phyloP scores from a whole-genome alignment of 1,140 invertebrate genomes.

The Rhopalosiphum maidis region DNA sequence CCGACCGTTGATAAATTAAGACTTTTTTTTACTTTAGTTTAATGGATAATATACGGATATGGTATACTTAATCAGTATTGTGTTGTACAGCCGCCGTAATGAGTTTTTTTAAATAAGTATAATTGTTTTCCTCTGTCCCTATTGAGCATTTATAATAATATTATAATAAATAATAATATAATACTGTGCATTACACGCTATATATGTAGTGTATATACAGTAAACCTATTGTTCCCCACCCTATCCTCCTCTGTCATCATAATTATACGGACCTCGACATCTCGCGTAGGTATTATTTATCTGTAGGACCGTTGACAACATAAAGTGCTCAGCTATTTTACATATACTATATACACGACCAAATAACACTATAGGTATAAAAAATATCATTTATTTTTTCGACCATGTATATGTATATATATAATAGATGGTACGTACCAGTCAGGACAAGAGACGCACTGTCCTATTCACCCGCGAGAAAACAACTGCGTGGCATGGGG shows the following conservation, averaged over 20 bases:
- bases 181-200: background rate
- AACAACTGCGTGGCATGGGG: background rate
- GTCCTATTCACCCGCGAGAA: background rate
- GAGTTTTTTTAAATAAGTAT: background rate
- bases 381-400: slow-evolving; percentile 26
- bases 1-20: background rate
- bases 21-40: background rate
- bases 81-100: background rate
- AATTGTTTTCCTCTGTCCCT: background rate
- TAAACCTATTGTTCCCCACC: slow-evolving; percentile 13
- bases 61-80: background rate
- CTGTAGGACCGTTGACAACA: slow-evolving; percentile 40
- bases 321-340: slow-evolving; percentile 34
- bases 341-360: background rate
- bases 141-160: slow-evolving; percentile 2
- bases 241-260: background rate
- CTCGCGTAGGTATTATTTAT: slow-evolving; percentile 26
- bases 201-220: background rate
- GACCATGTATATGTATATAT: background rate
- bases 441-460: background rate
- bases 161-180: slow-evolving; percentile 26
- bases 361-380: background rate
- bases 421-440: background rate
- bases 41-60: background rate
- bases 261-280: background rate